phyloP scores from a whole-genome alignment of 2,888 invertebrate species.

The Calameuta idolon region DNA sequence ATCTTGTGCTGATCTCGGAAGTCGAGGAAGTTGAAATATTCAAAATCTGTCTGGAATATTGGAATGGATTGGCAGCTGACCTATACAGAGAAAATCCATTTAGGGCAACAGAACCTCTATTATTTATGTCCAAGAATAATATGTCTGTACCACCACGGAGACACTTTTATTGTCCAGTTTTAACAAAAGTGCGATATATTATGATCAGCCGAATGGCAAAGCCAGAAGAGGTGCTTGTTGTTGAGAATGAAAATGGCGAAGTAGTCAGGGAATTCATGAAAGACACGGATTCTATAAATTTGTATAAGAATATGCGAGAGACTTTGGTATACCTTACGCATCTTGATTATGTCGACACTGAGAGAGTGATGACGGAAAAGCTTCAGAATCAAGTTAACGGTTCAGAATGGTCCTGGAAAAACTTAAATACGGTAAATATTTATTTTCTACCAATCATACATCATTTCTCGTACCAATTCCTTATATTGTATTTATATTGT shows the following conservation, averaged over 20 bases:
- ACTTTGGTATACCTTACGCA: conserved; percentile 98
- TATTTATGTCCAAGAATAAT: conserved; percentile 59
- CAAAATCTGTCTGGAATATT: conserved; percentile 99
- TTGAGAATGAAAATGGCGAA: conserved; percentile 99
- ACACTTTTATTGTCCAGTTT: conserved; percentile 81
- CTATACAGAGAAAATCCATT: conserved; percentile 90
- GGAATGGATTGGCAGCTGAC: conserved; percentile 94
- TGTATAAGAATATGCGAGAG: conserved; percentile 99
- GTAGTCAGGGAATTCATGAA: conserved; percentile 99
- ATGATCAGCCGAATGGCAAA: conserved; percentile 99
- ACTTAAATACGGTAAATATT: conserved; percentile 87
- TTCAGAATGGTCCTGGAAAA: conserved; percentile 99
- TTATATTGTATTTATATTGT: conserved; percentile 8
- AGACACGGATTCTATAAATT: conserved; percentile 98
- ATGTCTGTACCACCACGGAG: conserved; percentile 71
- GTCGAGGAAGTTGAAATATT: conserved; percentile 99
- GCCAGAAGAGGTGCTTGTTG: conserved; percentile 99
- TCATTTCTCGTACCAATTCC: background rate
- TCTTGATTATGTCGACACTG: conserved; percentile 97
- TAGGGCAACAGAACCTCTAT: conserved; percentile 68
- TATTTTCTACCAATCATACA: background rate
- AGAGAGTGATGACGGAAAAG: conserved; percentile 99
- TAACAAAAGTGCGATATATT: conserved; percentile 91
- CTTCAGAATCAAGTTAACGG: conserved; percentile 98
- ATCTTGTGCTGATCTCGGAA: conserved; percentile 92